Percentiles rank a stretch among this genome's conserved stretches.
phyloP scores from a whole-genome alignment of 2,888 invertebrate species.

The Drosophila nr. fundita region DNA sequence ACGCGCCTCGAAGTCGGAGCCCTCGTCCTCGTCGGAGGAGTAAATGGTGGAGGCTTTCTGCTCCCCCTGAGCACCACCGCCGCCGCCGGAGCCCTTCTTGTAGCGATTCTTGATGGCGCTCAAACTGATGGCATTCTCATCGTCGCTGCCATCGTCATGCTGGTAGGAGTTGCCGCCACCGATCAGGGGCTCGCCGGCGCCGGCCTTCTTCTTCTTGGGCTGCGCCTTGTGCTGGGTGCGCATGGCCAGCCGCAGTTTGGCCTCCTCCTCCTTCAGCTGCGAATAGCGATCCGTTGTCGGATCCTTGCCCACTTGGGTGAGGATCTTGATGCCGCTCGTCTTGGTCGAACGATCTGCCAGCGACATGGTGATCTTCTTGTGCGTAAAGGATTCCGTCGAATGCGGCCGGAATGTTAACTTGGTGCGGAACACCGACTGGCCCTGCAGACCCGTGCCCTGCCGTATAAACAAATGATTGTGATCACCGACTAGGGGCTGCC shows the following conservation, averaged over 20 bases:
- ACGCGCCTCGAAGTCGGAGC: constrained; percentile 92
- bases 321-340: constrained; percentile 96
- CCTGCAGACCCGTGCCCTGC: constrained; percentile 98
- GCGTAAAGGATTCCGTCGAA: constrained; percentile 99
- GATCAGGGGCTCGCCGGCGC: constrained; percentile 83
- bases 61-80: constrained; percentile 45
- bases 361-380: constrained; percentile 99
- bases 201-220: constrained; percentile 85
- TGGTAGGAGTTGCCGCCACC: constrained; percentile 84
- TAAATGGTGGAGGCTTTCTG: constrained; percentile 89
- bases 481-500: constrained; percentile 96
- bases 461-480: constrained; percentile 99
- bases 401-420: constrained; percentile 99
- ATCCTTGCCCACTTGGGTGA: constrained; percentile 92
- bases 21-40: constrained; percentile 92
- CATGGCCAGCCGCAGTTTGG: constrained; percentile 95
- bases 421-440: constrained; percentile 98
- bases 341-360: constrained; percentile 97
- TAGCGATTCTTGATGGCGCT: constrained; percentile 98
- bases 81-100: constrained; percentile 87
- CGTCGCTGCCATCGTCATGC: constrained; percentile 94
- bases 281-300: constrained; percentile 96
- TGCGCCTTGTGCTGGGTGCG: constrained; percentile 87
- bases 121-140: constrained; percentile 96
- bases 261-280: constrained; percentile 99